These are phyloP conservation scores for Pristionchus entomophagus DNA, from an alignment of 2,888 invertebrate genomes.

Conservation along the genomic window DNA sequence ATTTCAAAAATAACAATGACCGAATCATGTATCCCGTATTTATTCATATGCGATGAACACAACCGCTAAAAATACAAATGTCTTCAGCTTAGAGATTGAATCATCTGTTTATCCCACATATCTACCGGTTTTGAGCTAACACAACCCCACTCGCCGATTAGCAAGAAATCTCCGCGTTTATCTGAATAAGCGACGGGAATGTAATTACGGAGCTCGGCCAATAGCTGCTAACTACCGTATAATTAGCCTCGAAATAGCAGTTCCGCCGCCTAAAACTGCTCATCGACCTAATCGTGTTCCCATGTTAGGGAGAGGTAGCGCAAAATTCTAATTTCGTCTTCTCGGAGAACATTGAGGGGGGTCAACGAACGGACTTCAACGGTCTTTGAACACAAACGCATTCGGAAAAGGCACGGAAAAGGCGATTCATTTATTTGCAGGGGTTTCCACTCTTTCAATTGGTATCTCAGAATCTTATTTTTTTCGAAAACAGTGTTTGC, in stretches of 20 bases:
- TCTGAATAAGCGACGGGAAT: neutral
- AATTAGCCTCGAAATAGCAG: neutral
- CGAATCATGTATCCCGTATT: neutral
- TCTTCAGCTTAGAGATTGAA: too few relatives aligned
- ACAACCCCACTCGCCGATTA: neutral
- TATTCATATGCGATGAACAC: too few relatives aligned
- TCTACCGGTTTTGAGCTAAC: neutral
- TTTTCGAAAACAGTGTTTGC: too few relatives aligned
- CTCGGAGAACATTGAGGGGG: neutral
- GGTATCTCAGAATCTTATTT: too few relatives aligned
- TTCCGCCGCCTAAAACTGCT: neutral
- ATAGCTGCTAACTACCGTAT: neutral
- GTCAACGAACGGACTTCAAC: neutral
- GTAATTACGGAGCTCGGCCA: neutral
- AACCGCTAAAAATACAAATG: too few relatives aligned
- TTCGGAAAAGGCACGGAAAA: too few relatives aligned
- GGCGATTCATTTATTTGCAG: too few relatives aligned
- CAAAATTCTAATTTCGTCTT: neutral
- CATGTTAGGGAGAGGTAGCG: neutral
- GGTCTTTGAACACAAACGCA: too few relatives aligned
- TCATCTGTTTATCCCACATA: too few relatives aligned
- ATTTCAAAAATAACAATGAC: too few relatives aligned
- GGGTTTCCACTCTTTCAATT: too few relatives aligned
- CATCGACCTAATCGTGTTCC: neutral
- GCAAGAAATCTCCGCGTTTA: neutral